Conservation (phyloP, 2,888 invertebrate species). For the Drosophila mulleri region DNA sequence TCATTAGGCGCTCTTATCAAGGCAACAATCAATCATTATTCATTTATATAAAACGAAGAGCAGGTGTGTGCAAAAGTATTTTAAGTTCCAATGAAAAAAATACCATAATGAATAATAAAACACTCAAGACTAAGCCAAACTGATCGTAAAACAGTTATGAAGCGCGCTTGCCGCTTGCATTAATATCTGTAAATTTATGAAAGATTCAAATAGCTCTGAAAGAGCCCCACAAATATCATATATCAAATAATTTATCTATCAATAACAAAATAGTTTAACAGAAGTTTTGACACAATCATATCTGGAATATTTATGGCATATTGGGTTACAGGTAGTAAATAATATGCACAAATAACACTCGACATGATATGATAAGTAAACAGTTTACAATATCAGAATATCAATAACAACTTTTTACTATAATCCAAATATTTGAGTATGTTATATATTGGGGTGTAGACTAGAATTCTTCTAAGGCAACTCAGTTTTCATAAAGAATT, state of each 20-base stretch:
- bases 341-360: neutral
- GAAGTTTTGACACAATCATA: neutral
- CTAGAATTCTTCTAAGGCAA: too few relatives aligned
- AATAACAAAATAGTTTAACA: neutral
- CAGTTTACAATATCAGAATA: neutral
- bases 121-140: neutral
- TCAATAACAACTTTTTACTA: neutral
- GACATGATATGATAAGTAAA: neutral
- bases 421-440: neutral
- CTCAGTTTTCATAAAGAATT: too few relatives aligned
- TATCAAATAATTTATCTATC: neutral
- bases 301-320: neutral
- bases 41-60: conserved; percentile 1
- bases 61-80: neutral
- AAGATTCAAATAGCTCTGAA: neutral
- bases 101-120: neutral
- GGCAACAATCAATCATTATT: conserved; percentile 44
- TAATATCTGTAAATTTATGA: neutral
- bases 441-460: neutral
- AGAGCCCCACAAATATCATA: neutral
- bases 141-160: neutral
- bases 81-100: neutral
- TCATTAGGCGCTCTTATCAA: neutral
- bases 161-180: neutral
- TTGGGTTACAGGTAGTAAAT: conserved; percentile 10